Percentiles rank a stretch among this genome's conserved stretches.
These are phyloP conservation scores for Melanocharis versteri DNA, from an alignment of 2,113 vertebrate genomes.

Conservation along the genomic window DNA sequence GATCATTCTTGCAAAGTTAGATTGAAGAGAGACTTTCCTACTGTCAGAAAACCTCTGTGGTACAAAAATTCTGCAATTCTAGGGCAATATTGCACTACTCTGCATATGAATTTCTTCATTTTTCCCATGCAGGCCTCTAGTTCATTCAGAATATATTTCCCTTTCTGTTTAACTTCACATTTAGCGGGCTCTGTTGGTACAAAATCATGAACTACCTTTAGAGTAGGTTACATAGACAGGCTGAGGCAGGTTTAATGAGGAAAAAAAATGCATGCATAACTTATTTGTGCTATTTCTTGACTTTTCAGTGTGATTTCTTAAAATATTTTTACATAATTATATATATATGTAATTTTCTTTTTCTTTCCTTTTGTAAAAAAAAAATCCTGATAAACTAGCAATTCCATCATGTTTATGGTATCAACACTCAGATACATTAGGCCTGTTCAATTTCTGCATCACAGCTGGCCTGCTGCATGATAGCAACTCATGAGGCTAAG, in stretches of 20 bases:
- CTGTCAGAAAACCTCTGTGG: neutral
- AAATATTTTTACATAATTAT: neutral
- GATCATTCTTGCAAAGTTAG: neutral
- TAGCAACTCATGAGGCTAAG: neutral
- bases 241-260: neutral
- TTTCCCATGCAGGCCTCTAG: neutral
- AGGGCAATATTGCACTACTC: neutral
- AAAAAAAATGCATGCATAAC: neutral
- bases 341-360: neutral
- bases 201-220: neutral
- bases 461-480: neutral
- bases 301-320: neutral
- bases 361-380: neutral
- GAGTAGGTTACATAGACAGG: neutral
- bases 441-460: neutral
- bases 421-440: neutral
- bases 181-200: neutral
- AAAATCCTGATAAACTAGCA: neutral
- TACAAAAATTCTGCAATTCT: neutral
- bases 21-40: neutral
- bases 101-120: neutral
- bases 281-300: neutral
- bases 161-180: neutral
- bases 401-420: neutral
- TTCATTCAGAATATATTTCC: neutral